phyloP scores from a whole-genome alignment of 2,113 vertebrate species.

The Strix aluco region DNA sequence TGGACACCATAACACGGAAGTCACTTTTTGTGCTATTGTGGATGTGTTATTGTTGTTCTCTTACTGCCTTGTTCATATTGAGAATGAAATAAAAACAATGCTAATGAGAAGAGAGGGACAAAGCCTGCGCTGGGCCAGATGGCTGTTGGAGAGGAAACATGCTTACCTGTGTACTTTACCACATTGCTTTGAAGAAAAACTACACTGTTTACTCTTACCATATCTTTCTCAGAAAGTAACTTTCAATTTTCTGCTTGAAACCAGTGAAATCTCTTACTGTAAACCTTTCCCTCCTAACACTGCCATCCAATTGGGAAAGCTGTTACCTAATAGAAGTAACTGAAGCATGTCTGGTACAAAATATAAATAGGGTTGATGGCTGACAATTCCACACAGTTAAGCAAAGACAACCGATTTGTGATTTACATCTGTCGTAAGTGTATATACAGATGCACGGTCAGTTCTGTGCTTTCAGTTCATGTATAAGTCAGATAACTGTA shows the following conservation, averaged over 20 bases:
- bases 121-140: background rate
- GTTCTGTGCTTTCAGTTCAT: background rate
- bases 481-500: background rate
- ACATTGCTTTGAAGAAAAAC: background rate
- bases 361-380: background rate
- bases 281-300: background rate
- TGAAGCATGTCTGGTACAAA: background rate
- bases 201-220: background rate
- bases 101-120: background rate
- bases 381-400: background rate
- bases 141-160: background rate
- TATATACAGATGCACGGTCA: background rate
- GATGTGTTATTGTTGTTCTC: background rate
- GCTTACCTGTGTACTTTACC: background rate
- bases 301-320: background rate
- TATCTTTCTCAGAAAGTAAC: background rate
- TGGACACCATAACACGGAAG: background rate
- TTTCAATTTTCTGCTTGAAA: background rate
- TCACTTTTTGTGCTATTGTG: background rate
- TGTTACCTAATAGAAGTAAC: background rate
- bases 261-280: background rate
- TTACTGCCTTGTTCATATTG: background rate
- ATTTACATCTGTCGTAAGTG: background rate
- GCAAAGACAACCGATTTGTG: background rate
- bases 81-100: background rate